phyloP scores from a whole-genome alignment of 2,113 vertebrate genomes.

The Engystomops pustulosus region DNA sequence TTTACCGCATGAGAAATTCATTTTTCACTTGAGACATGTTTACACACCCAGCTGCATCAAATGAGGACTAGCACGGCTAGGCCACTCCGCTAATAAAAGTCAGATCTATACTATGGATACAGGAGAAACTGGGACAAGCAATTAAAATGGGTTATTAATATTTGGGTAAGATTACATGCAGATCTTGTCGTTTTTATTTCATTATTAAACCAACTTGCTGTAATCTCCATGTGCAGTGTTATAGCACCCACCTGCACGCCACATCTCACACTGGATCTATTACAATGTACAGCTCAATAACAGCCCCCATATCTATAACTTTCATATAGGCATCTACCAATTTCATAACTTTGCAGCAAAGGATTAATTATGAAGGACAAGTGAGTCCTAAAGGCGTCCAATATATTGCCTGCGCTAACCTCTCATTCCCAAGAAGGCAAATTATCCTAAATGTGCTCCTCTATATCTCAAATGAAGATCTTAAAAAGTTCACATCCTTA shows the following conservation, averaged over 20 bases:
- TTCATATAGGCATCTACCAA: background rate
- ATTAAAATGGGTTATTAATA: conserved; percentile 37
- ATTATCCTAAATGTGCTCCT: background rate
- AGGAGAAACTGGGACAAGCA: conserved; percentile 30
- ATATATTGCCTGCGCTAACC: background rate
- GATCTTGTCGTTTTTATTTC: conserved; percentile 8
- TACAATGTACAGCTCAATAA: conserved; percentile 1
- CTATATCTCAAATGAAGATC: background rate
- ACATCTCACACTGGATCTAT: background rate
- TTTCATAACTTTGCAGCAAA: background rate
- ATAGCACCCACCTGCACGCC: conserved; percentile 17
- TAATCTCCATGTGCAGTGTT: background rate
- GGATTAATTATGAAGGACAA: background rate
- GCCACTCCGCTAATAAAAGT: conserved; percentile 37
- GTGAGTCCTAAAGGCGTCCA: background rate
- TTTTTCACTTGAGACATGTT: conserved; percentile 47
- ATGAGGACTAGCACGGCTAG: conserved; percentile 20
- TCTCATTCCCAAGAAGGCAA: background rate
- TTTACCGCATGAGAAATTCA: conserved; percentile 50
- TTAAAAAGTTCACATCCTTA: background rate
- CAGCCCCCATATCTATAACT: background rate
- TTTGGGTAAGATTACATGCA: conserved; percentile 33
- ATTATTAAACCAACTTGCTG: conserved; percentile 18
- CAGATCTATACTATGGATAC: conserved; percentile 33
- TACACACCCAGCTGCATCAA: conserved; percentile 47